Conservation (phyloP, 2,113 vertebrate genomes). For the Malaclemys terrapin region DNA sequence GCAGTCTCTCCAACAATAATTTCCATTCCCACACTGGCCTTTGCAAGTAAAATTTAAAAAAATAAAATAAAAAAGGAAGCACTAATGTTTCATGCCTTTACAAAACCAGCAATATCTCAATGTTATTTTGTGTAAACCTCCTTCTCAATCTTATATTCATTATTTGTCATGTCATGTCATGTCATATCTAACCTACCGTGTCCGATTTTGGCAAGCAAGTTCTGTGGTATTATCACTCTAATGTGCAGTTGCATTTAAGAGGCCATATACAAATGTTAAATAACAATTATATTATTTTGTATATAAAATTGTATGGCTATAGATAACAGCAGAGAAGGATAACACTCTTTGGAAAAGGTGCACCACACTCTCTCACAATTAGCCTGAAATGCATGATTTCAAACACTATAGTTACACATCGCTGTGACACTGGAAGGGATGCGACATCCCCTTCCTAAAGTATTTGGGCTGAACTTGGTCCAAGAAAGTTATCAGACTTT, state of each 20-base stretch:
- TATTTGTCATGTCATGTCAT: background rate
- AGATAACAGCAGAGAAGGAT: background rate
- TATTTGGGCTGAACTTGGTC: background rate
- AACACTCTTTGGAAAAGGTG: background rate
- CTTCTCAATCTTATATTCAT: background rate
- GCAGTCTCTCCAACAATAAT: background rate
- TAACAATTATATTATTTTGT: background rate
- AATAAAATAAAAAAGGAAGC: background rate
- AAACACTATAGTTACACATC: background rate
- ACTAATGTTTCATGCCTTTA: background rate
- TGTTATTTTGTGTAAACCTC: background rate
- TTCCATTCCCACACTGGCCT: background rate
- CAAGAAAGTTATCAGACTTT: background rate
- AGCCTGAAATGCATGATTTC: rapidly evolving
- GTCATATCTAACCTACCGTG: background rate
- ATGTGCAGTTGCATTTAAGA: background rate
- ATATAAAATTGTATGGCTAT: background rate
- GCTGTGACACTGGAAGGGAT: background rate
- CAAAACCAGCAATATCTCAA: background rate
- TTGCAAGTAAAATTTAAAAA: background rate
- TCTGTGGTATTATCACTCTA: background rate
- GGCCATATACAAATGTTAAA: background rate
- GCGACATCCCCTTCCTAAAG: background rate
- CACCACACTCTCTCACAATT: rapidly evolving
- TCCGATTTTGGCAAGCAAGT: background rate